Evolutionary conservation across 2,888 invertebrate species (phyloP).

Genomic region (Drymonia ruficornis): DNA sequence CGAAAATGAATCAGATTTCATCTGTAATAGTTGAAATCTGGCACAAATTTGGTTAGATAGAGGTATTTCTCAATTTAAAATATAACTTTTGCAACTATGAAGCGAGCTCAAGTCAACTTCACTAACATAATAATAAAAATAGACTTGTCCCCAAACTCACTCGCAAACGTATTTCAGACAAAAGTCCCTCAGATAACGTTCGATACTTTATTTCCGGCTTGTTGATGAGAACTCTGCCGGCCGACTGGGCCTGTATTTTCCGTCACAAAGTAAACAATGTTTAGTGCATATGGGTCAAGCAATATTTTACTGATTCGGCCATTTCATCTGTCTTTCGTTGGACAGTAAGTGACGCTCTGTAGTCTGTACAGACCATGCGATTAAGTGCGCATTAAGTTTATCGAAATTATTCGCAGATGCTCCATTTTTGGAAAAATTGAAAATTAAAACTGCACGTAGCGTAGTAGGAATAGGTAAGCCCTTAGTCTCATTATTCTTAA

Average conservation of each 20-base stretch:
- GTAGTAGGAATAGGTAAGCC: too few species aligned
- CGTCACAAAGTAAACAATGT: conserved; percentile 5
- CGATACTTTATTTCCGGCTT: conserved; percentile 6
- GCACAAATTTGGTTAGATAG: too few species aligned
- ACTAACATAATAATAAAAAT: conserved; percentile 2
- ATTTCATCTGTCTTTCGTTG: conserved; percentile 1
- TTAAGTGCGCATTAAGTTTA: background rate
- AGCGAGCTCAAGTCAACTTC: too few species aligned
- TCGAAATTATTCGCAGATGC: too few species aligned
- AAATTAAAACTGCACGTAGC: too few species aligned
- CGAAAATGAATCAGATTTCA: too few species aligned
- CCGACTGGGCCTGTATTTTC: background rate
- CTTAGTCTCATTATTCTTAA: too few species aligned
- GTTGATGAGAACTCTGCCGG: conserved; percentile 5
- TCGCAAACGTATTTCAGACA: conserved; percentile 4
- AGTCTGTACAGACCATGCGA: background rate
- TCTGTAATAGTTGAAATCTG: too few species aligned
- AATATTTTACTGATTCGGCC: background rate
- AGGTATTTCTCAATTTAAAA: too few species aligned
- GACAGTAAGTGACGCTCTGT: background rate
- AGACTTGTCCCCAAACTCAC: background rate
- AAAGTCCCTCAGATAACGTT: conserved; percentile 5
- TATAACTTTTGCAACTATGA: too few species aligned
- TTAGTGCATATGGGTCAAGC: conserved; percentile 3
- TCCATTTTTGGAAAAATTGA: background rate